These are phyloP conservation scores for Siderastrea radians DNA, from an alignment of 92 coral and sea anemone species.

Conservation along the genomic window DNA sequence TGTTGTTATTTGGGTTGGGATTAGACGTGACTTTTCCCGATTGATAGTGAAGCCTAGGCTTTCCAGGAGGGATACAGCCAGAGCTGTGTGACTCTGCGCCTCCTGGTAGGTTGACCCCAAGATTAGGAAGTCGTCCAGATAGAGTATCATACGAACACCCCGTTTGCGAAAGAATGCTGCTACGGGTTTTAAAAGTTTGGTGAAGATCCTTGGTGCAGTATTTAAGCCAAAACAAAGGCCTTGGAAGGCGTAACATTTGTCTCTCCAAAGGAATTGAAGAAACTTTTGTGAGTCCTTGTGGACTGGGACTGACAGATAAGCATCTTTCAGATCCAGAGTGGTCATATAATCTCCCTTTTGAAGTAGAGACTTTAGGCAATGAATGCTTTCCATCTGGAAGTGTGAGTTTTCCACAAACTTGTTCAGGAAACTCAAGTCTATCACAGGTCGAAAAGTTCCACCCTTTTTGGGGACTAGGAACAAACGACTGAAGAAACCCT, in stretches of 20 bases:
- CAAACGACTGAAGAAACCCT: slow-evolving; percentile 14
- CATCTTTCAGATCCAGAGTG: too few relatives aligned
- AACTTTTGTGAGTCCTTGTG: slow-evolving; percentile 52
- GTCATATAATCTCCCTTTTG: slow-evolving; percentile 32
- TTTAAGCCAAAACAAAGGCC: neutral
- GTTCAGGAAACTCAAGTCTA: slow-evolving; percentile 60
- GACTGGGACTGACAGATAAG: slow-evolving; percentile 39
- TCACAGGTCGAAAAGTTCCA: neutral
- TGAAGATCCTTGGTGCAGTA: slow-evolving; percentile 42
- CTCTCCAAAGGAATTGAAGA: slow-evolving; percentile 26
- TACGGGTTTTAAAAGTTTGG: neutral
- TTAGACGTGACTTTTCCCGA: neutral
- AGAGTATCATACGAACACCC: too few relatives aligned
- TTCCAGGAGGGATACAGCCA: slow-evolving; percentile 23
- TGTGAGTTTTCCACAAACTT: slow-evolving; percentile 38
- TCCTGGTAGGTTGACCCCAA: neutral
- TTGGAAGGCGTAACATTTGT: slow-evolving; percentile 14
- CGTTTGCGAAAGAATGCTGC: too few relatives aligned
- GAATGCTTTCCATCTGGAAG: slow-evolving; percentile 59
- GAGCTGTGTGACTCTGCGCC: neutral
- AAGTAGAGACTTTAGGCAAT: slow-evolving; percentile 43
- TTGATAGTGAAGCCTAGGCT: neutral
- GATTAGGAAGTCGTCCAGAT: too few relatives aligned
- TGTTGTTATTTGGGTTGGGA: too few relatives aligned
- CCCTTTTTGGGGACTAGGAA: slow-evolving; percentile 53